Evolutionary conservation across 2,888 invertebrate species (phyloP).

Genomic region (Lasioglossum villosulum): DNA sequence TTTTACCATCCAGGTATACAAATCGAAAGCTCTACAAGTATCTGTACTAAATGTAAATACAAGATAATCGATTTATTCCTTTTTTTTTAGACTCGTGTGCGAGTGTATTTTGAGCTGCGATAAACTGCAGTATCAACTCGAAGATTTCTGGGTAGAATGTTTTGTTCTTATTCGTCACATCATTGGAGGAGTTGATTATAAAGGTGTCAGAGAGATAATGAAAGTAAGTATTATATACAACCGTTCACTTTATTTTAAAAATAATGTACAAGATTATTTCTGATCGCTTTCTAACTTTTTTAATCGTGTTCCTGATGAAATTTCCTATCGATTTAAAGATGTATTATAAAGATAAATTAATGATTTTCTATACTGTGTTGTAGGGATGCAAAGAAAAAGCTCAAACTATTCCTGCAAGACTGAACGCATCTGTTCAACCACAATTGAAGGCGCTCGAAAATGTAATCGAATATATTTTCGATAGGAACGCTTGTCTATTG

Average conservation of each 20-base stretch:
- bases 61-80: background rate
- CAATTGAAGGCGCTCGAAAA: conserved; percentile 93
- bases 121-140: conserved; percentile 91
- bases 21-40: background rate
- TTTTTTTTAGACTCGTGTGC: conserved; percentile 90
- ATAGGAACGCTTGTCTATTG: conserved; percentile 95
- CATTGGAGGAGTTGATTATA: conserved; percentile 97
- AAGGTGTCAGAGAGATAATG: conserved; percentile 97
- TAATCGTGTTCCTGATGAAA: no score
- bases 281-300: no score
- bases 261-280: no score
- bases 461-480: conserved; percentile 95
- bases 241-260: no score
- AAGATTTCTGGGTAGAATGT: conserved; percentile 95
- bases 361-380: conserved; percentile 19
- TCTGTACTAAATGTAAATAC: background rate
- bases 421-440: conserved; percentile 92
- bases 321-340: no score
- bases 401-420: conserved; percentile 90
- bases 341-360: conserved; percentile 16
- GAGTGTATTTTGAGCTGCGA: conserved; percentile 94
- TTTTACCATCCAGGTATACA: conserved; percentile 90
- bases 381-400: conserved; percentile 95
- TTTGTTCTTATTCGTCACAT: conserved; percentile 93
- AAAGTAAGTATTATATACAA: conserved; percentile 86